These are phyloP conservation scores for Zoanthus sociatus DNA, from an alignment of 92 coral and sea anemone genomes.

Conservation along the genomic window DNA sequence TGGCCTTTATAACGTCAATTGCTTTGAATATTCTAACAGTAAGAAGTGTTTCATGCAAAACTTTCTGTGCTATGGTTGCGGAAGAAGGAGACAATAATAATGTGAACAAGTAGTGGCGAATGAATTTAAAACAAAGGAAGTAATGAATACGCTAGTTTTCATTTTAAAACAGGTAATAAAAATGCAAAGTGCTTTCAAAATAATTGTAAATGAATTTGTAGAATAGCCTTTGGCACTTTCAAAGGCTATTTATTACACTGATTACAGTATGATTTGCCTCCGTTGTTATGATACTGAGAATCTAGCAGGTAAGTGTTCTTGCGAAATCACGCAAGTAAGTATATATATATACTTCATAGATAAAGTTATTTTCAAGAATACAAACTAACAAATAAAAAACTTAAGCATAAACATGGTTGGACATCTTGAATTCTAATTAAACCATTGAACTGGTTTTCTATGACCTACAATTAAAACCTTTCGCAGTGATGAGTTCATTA, in stretches of 20 bases:
- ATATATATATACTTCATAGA: neutral
- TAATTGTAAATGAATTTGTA: neutral
- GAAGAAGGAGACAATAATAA: neutral
- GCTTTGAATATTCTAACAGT: neutral
- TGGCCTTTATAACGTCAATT: neutral
- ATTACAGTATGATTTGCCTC: neutral
- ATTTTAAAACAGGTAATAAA: neutral
- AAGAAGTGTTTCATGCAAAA: neutral
- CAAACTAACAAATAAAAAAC: neutral
- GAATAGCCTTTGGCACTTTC: neutral
- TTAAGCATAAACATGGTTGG: neutral
- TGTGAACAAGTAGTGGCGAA: neutral
- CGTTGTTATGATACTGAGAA: neutral
- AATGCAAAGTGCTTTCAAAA: neutral
- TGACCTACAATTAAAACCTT: slow-evolving; percentile 14
- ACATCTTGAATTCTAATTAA: neutral
- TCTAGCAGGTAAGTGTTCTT: neutral
- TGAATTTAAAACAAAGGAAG: neutral
- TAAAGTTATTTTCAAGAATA: neutral
- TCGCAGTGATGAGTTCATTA: slow-evolving; percentile 35
- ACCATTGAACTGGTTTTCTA: neutral
- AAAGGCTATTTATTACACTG: neutral
- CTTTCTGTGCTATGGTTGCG: neutral
- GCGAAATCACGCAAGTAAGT: neutral
- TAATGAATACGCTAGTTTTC: neutral